phyloP scores from a whole-genome alignment of 2,113 vertebrate species.

The Sceloporus tristichus region DNA sequence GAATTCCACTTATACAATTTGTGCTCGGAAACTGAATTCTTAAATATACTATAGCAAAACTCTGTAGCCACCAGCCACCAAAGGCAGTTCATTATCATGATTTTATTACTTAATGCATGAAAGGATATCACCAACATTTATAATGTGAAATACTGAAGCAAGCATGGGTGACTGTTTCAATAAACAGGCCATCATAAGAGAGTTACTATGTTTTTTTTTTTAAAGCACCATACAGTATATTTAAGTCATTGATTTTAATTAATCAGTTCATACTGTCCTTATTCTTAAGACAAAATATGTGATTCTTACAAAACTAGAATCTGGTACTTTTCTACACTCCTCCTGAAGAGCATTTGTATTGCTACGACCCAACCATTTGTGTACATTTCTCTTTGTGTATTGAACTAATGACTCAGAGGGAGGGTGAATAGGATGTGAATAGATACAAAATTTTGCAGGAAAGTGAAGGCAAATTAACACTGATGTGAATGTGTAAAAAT shows the following conservation, averaged over 20 bases:
- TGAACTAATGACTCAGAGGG: background rate
- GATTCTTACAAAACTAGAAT: background rate
- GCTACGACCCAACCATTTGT: background rate
- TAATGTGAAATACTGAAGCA: background rate
- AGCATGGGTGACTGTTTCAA: background rate
- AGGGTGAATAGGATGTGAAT: too few species aligned
- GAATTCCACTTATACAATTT: conserved; percentile 40
- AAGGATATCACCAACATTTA: background rate
- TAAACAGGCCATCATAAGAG: background rate
- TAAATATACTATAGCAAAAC: background rate
- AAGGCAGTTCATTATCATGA: too few species aligned
- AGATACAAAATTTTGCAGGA: too few species aligned
- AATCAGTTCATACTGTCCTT: background rate
- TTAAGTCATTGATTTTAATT: background rate
- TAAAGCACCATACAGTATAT: too few species aligned
- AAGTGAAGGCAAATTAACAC: too few species aligned
- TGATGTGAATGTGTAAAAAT: too few species aligned
- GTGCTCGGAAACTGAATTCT: background rate
- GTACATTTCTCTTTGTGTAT: background rate
- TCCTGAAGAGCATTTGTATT: background rate
- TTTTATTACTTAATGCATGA: background rate
- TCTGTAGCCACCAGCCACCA: background rate
- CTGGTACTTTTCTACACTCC: background rate
- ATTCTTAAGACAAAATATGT: background rate
- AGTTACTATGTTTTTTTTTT: background rate